Percentiles rank a stretch among this genome's conserved stretches.
These are phyloP conservation scores for Belonocnema kinseyi DNA, from an alignment of 1,140 invertebrate species.

Conservation along the genomic window DNA sequence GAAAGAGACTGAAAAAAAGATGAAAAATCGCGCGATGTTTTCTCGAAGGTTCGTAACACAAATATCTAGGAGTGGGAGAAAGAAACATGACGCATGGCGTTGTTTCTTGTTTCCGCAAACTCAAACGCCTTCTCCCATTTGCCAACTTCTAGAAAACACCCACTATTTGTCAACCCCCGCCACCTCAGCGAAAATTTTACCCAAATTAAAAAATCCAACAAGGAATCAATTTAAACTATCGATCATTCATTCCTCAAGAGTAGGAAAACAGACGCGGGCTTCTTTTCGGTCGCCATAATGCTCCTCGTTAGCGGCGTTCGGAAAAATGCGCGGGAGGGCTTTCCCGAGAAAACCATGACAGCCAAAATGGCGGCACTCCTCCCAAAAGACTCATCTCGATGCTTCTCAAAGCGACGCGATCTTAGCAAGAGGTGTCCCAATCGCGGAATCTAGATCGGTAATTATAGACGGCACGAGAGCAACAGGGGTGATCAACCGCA, in stretches of 20 bases:
- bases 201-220: background rate
- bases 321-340: constrained; percentile 68
- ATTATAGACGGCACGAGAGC: constrained; percentile 59
- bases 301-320: constrained; percentile 49
- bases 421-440: background rate
- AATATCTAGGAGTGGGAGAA: constrained; percentile 29
- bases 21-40: constrained; percentile 55
- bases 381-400: constrained; percentile 15
- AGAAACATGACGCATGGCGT: constrained; percentile 15
- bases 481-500: constrained; percentile 62
- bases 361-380: constrained; percentile 59
- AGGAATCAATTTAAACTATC: background rate
- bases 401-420: constrained; percentile 9
- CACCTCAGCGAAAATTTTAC: background rate
- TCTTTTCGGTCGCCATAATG: constrained; percentile 65
- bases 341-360: constrained; percentile 48
- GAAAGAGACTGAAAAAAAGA: background rate
- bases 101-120: background rate
- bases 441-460: constrained; percentile 54
- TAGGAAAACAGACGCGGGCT: constrained; percentile 34
- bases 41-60: constrained; percentile 64
- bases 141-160: background rate
- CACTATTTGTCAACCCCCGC: background rate
- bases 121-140: background rate
- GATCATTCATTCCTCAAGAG: background rate